Percentiles rank a stretch among this genome's conserved stretches.
Evolutionary conservation across 2,888 invertebrate species (phyloP).

Genomic region (Platycheirus rosarum): DNA sequence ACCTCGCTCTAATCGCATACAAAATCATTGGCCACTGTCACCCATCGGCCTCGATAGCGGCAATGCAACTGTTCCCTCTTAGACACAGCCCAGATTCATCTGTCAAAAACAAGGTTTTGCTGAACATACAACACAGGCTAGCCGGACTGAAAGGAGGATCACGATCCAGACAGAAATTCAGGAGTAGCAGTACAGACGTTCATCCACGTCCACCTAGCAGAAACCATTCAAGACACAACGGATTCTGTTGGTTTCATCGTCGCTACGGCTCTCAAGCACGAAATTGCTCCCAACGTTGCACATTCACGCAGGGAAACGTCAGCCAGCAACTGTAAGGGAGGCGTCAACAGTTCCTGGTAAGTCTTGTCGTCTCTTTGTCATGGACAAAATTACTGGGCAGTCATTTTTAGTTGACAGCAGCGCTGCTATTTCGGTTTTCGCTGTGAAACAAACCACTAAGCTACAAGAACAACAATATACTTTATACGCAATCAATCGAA

Average conservation of each 20-base stretch:
- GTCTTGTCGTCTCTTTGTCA: conserved; percentile 1
- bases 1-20: too few relatives aligned
- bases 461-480: background rate
- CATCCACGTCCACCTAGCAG: background rate
- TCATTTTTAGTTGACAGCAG: conserved; percentile 2
- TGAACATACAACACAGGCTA: too few relatives aligned
- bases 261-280: background rate
- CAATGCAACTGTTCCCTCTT: too few relatives aligned
- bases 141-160: too few relatives aligned
- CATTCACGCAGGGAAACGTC: conserved; percentile 6
- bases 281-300: conserved; percentile 14
- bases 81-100: too few relatives aligned
- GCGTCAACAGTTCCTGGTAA: conserved; percentile 12
- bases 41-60: too few relatives aligned
- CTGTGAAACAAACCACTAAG: background rate
- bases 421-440: background rate
- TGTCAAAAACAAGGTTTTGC: too few relatives aligned
- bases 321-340: background rate
- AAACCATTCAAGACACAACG: background rate
- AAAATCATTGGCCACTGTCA: too few relatives aligned
- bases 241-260: conserved; percentile 9
- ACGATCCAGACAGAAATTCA: too few relatives aligned
- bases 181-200: too few relatives aligned
- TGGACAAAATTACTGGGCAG: conserved; percentile 13
- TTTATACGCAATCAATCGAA: background rate